These are phyloP conservation scores for Fulmarus glacialis DNA, from an alignment of 2,113 vertebrate species.

Conservation along the genomic window DNA sequence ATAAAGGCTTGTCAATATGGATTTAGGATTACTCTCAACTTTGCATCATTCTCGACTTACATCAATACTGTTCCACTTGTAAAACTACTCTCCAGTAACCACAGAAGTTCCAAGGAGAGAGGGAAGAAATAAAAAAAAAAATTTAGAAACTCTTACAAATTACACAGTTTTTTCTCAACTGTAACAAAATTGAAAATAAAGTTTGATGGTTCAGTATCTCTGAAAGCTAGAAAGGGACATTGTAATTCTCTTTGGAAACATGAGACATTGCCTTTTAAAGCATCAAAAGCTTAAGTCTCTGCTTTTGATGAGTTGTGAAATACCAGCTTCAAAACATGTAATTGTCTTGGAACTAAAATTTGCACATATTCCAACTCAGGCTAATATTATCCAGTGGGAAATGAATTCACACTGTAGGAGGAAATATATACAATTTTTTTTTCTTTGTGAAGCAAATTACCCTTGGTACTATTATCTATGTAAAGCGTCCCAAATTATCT, in stretches of 20 bases:
- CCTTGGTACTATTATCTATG: background rate
- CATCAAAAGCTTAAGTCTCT: background rate
- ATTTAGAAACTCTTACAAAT: background rate
- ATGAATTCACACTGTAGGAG: background rate
- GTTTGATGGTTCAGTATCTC: background rate
- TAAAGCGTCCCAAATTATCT: background rate
- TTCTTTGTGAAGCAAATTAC: background rate
- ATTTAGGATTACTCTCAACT: background rate
- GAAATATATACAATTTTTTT: background rate
- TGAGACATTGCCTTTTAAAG: background rate
- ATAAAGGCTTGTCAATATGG: background rate
- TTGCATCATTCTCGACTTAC: background rate
- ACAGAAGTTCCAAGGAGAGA: background rate
- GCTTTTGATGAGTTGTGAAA: conserved; percentile 20
- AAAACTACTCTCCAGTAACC: background rate
- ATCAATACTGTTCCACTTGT: background rate
- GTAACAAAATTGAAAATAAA: background rate
- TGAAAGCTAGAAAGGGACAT: background rate
- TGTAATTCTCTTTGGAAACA: conserved; percentile 3
- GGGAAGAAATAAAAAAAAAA: background rate
- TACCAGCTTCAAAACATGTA: conserved; percentile 22
- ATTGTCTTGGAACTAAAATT: conserved; percentile 41
- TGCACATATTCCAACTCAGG: background rate
- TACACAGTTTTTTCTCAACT: background rate
- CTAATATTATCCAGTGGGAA: background rate